Evolutionary conservation across 35 echinoderm and acorn worm genomes (phyloP).

Genomic region (Hemicentrotus pulcherrimus): DNA sequence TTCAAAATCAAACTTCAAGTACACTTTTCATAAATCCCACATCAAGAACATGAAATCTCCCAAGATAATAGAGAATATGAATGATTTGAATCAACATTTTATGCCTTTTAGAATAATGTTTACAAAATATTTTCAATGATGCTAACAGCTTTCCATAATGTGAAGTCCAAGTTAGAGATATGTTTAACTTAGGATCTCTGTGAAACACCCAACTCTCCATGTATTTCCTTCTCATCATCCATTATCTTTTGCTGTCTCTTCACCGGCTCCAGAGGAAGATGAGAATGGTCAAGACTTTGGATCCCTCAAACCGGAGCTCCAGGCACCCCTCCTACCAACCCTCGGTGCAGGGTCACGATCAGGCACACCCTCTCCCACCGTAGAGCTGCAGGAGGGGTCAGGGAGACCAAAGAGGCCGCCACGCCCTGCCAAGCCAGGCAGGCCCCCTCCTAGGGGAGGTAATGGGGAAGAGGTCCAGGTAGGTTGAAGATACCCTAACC

Average conservation of each 20-base stretch:
- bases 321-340: neutral
- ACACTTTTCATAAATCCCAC: too few relatives aligned
- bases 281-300: constrained; percentile 39
- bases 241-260: neutral
- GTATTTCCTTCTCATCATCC: too few relatives aligned
- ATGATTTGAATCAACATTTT: too few relatives aligned
- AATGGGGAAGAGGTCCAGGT: constrained; percentile 18
- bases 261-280: neutral
- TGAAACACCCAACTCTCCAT: too few relatives aligned
- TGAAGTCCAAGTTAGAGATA: too few relatives aligned
- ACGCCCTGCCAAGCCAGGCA: neutral
- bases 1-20: too few relatives aligned
- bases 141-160: too few relatives aligned
- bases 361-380: constrained; percentile 6
- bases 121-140: too few relatives aligned
- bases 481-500: neutral
- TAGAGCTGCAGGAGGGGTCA: neutral
- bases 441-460: constrained; percentile 42
- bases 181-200: too few relatives aligned
- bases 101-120: too few relatives aligned
- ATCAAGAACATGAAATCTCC: too few relatives aligned
- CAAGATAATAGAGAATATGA: too few relatives aligned
- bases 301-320: constrained; percentile 16
- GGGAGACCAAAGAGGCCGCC: constrained; percentile 29
- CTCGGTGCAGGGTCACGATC: neutral